A percentile compares a stretch with the other conserved stretches of the same genome.
Conservation (phyloP, 2,113 vertebrate genomes). For the Polyodon spathula region DNA sequence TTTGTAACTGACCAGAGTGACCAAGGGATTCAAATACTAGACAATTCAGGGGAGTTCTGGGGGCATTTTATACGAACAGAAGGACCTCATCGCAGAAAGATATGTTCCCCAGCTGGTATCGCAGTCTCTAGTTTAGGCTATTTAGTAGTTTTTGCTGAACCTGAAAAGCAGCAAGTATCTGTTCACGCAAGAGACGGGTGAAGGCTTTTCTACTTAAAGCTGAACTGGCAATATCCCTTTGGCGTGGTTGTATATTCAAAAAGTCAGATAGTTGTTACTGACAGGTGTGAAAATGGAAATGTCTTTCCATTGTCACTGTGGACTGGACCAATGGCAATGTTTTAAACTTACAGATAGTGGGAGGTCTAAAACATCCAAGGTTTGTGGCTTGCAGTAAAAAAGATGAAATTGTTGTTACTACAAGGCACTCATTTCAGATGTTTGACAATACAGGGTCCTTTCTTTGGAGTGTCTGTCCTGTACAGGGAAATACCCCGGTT, state of each 20-base stretch:
- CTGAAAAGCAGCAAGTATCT: neutral
- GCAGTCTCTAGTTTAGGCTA: slow-evolving; percentile 12
- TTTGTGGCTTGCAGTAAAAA: slow-evolving; percentile 14
- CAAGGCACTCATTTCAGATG: slow-evolving; percentile 9
- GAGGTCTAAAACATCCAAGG: slow-evolving; percentile 1
- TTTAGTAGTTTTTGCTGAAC: slow-evolving; percentile 12
- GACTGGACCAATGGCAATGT: slow-evolving; percentile 14
- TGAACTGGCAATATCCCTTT: slow-evolving; percentile 14
- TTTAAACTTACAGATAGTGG: slow-evolving; percentile 6
- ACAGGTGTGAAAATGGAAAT: slow-evolving; percentile 1
- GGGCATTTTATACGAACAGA: neutral
- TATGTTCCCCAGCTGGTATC: neutral
- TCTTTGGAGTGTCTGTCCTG: slow-evolving; percentile 2
- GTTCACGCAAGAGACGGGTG: neutral
- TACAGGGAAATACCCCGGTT: neutral
- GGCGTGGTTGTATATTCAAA: slow-evolving; percentile 4
- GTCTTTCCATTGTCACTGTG: slow-evolving; percentile 11
- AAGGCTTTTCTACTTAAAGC: neutral
- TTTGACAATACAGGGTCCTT: slow-evolving; percentile 13
- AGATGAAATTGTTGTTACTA: slow-evolving; percentile 10
- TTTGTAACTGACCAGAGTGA: slow-evolving; percentile 3
- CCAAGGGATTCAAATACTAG: neutral
- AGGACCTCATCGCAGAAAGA: neutral
- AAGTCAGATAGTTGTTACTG: slow-evolving; percentile 7
- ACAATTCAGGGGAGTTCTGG: neutral